A percentile compares a stretch with the other conserved stretches of the same genome.
phyloP scores from a whole-genome alignment of 2,797 vertebrate genomes.

The Notoglanidium macrostoma region DNA sequence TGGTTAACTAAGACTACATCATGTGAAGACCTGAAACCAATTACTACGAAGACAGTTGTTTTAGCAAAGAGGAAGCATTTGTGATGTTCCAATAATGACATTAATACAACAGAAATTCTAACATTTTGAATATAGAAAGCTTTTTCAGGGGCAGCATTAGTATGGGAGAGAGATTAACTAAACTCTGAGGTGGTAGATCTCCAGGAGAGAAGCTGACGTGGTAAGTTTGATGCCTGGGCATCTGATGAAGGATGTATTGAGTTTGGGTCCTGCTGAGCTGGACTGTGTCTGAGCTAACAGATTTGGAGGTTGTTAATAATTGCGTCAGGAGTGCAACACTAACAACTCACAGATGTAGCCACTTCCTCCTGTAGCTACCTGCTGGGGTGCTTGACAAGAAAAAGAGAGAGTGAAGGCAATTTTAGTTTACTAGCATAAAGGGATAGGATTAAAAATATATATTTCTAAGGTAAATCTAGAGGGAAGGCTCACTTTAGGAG shows the following conservation, averaged over 20 bases:
- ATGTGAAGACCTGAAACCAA: neutral
- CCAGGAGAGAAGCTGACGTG: constrained; percentile 25
- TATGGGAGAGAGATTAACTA: neutral
- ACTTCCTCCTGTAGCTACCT: constrained; percentile 64
- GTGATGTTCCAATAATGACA: neutral
- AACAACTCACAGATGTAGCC: constrained; percentile 68
- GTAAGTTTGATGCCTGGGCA: constrained; percentile 27
- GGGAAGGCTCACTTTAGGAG: neutral
- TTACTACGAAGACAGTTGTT: neutral
- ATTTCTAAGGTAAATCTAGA: neutral
- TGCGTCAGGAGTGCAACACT: constrained; percentile 52
- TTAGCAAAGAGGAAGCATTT: neutral
- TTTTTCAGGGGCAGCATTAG: neutral
- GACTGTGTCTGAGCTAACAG: constrained; percentile 40
- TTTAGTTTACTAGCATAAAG: constrained; percentile 32
- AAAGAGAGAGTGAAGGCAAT: constrained; percentile 46
- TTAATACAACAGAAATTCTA: neutral
- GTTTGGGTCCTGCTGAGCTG: constrained; percentile 31
- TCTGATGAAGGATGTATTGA: constrained; percentile 34
- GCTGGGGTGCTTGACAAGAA: constrained; percentile 61
- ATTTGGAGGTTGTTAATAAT: constrained; percentile 43
- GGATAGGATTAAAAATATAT: constrained; percentile 8
- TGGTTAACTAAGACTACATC: neutral
- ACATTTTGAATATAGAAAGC: neutral
- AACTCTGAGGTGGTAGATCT: constrained; percentile 14